Base-by-base conservation (phyloP, 2,888 invertebrate genomes). In the Drosophila borealis region DNA sequence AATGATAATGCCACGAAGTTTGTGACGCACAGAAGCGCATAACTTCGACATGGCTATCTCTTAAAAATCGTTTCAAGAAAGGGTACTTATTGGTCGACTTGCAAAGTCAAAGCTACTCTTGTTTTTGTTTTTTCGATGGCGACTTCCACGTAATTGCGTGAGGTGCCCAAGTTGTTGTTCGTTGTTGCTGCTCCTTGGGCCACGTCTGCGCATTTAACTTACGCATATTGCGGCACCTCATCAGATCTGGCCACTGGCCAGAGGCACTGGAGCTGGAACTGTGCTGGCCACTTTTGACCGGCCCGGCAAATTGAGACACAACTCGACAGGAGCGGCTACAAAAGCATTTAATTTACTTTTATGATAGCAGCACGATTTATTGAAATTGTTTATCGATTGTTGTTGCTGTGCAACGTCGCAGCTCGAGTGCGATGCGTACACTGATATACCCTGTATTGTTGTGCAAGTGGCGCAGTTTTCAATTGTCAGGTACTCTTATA, bases 341-440 rank as follows among this genome's bases (percentile, higher is more conserved):
- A 61, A 73, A 67, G 60, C 70, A 61, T 85, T 83, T 81, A 79
- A 84, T 85, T 84, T 83, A 80, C 68, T 81, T 85, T 84, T 84
- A 84, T 84, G 78, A 81, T 80, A 64, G 55, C 65, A 65, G 73
- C 85, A 84, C 83, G 85, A 85, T 85, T 85, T 85, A 83, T 83
- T 70, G 81, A 68, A 81, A 83, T 79, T 70, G 73, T 63, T 79
- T 71, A 59, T 73, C 63, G 79, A 68, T 82, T 72, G 77, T 37
- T 72, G 50, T 57, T 39, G 25, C n/a, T 9, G 1, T 53, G 42
- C 29, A 29, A 8, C 29, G 29, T 29, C 29, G 8, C 29, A 2
- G 29, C 29, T 29, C 34, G 14, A 39, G 49, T 64, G 33, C 45
- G 14, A 25, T 10, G 25, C 55, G 42, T 51, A 19, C 54, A 4